Conservation (phyloP, 2,888 invertebrate genomes). For the Aleiodes alternator region DNA sequence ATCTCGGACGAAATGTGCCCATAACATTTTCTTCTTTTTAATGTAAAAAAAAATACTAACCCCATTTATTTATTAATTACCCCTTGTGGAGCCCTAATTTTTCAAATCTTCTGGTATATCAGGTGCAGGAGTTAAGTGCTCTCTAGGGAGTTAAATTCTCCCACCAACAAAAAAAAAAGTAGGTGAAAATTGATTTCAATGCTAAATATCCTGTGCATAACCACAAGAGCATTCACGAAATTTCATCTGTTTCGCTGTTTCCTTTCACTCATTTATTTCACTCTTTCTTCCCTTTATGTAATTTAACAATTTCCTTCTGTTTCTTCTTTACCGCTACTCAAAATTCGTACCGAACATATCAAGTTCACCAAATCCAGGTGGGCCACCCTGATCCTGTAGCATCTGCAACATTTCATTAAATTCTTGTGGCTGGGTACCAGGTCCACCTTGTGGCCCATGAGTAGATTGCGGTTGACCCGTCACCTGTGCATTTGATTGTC, state of each 20-base stretch:
- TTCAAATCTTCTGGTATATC: slow-evolving; percentile 52
- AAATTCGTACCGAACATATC: slow-evolving; percentile 93
- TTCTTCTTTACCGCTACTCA: slow-evolving; percentile 76
- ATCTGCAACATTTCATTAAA: slow-evolving; percentile 95
- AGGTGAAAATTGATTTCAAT: slow-evolving; percentile 35
- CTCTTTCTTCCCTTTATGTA: neutral
- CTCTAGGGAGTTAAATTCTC: slow-evolving; percentile 42
- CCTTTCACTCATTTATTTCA: neutral
- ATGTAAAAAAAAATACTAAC: slow-evolving; percentile 42
- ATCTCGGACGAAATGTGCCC: slow-evolving; percentile 20
- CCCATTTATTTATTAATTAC: slow-evolving; percentile 35
- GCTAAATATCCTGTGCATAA: slow-evolving; percentile 22
- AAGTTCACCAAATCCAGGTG: slow-evolving; percentile 91
- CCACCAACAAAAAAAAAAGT: slow-evolving; percentile 24
- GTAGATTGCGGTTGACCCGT: slow-evolving; percentile 68
- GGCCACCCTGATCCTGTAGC: slow-evolving; percentile 87
- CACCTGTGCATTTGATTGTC: slow-evolving; percentile 68
- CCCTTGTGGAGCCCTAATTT: slow-evolving; percentile 42
- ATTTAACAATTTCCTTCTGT: neutral
- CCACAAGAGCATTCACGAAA: slow-evolving; percentile 19
- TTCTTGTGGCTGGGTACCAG: slow-evolving; percentile 85
- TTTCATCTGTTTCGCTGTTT: slow-evolving; percentile 5
- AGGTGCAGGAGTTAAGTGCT: slow-evolving; percentile 55
- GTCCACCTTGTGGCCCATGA: slow-evolving; percentile 75
- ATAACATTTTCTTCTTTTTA: neutral